A percentile compares a stretch with the other conserved stretches of the same genome.
phyloP scores from a whole-genome alignment of 2,888 invertebrate species.

The Hanleya hanleyi region DNA sequence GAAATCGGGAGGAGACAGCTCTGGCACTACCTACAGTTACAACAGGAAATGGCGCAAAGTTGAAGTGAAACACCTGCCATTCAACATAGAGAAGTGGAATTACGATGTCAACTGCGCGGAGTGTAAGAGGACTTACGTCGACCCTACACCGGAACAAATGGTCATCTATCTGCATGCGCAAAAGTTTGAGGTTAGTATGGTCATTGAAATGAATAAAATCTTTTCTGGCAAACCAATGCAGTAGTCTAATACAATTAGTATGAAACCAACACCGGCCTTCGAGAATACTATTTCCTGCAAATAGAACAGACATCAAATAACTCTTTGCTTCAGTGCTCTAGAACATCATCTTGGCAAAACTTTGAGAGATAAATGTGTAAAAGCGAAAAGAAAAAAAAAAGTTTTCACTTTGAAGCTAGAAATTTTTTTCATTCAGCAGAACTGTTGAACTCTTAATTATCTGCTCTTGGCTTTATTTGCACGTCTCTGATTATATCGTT shows the following conservation, averaged over 20 bases:
- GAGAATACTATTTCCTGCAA: too few relatives aligned
- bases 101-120: slow-evolving; percentile 92
- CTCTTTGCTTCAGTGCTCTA: too few relatives aligned
- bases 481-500: slow-evolving; percentile 51
- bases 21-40: neutral
- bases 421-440: too few relatives aligned
- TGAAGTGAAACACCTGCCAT: slow-evolving; percentile 20
- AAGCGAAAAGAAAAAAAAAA: too few relatives aligned
- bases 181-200: slow-evolving; percentile 46
- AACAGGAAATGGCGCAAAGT: neutral
- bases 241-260: too few relatives aligned
- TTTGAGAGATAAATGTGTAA: too few relatives aligned
- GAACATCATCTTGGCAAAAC: too few relatives aligned
- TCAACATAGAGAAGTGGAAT: slow-evolving; percentile 67
- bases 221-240: too few relatives aligned
- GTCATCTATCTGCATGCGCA: slow-evolving; percentile 95
- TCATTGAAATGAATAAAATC: neutral
- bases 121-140: slow-evolving; percentile 92
- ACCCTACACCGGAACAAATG: slow-evolving; percentile 92
- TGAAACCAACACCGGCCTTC: too few relatives aligned
- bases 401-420: too few relatives aligned
- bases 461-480: neutral
- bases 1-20: neutral
- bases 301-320: too few relatives aligned
- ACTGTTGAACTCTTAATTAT: too few relatives aligned